Base-by-base conservation (phyloP, 2,888 invertebrate genomes). In the Drosophila anomalata region DNA sequence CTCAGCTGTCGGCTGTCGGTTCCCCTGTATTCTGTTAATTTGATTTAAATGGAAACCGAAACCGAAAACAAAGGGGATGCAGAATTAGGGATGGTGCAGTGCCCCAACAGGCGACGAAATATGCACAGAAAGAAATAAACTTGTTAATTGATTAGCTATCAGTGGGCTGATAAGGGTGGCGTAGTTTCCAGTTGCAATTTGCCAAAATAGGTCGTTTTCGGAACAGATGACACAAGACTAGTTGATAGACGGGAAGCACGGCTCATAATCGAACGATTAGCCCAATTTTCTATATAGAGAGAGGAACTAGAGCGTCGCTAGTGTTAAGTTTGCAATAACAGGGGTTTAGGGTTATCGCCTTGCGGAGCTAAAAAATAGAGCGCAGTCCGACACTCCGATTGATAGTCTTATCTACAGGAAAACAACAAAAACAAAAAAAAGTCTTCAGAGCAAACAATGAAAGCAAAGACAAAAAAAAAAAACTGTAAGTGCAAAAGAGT, bases 301-400 rank as follows among this genome's bases (percentile, higher is more conserved):
- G 14, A 14, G n/a, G 14, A n/a, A 36, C n/a, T 36, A n/a, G 36
- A 36, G n/a, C 36, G n/a, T 17, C 3, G 57, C 33, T 31, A 42
- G 31, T 33, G 24, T 33, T 61, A 61, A 36, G 65, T 60, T 57
- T 57, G 61, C 41, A 60, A 66, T 60, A 77, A 73, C 83, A 81
- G 74, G 71, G 82, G 79, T 82, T 85, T 79, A 69, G 73, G 82
- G 79, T 85, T 85, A 82, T 80, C 81, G 72, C 51, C 56, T 50
- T 31, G 20, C 39, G 46, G 17, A 31, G 46, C 61, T n/a, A 53
- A 55, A 53, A 55, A 57, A 26, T 3, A 20, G 39, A 58, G 50
- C 14, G 17, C 20, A 22, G 22, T n/a, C 14, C 46, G 69, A 65
- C 14, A 42, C 26, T 66, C 70, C 73, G 68, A 57, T 24, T 51